phyloP scores from a whole-genome alignment of 2,888 invertebrate species.

The Microctonus hyperodae region DNA sequence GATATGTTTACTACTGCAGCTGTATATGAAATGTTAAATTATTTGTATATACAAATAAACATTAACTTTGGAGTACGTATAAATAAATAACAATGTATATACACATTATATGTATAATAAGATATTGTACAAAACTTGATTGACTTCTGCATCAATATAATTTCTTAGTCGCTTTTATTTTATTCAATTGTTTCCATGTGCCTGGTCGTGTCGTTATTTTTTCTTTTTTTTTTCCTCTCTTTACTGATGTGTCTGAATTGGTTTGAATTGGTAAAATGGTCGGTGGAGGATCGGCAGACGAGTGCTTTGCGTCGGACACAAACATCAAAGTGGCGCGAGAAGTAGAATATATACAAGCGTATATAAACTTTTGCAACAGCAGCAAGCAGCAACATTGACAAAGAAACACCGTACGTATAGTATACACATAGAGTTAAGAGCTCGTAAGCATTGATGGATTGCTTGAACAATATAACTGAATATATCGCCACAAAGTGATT shows the following conservation, averaged over 20 bases:
- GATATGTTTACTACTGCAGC: too few species aligned
- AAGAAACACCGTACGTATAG: conserved; percentile 32
- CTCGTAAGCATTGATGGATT: conserved; percentile 51
- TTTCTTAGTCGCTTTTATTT: not conserved
- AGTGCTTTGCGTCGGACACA: not conserved
- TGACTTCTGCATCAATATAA: too few species aligned
- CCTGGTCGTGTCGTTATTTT: not conserved
- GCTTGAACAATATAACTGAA: conserved; percentile 48
- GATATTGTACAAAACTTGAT: too few species aligned
- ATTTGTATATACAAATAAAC: too few species aligned
- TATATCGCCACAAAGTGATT: conserved; percentile 51
- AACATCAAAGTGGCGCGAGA: not conserved
- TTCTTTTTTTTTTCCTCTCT: too few species aligned
- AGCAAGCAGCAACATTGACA: conserved; percentile 2
- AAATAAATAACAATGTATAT: too few species aligned
- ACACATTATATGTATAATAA: too few species aligned
- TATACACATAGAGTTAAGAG: conserved; percentile 37
- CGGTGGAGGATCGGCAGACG: not conserved
- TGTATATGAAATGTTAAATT: too few species aligned
- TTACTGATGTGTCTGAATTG: not conserved
- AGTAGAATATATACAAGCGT: too few species aligned
- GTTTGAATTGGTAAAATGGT: not conserved
- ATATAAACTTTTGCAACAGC: too few species aligned
- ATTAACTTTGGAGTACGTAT: too few species aligned
- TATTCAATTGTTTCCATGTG: not conserved